phyloP scores from a whole-genome alignment of 2,888 invertebrate species.

The Steinernema scapterisci region DNA sequence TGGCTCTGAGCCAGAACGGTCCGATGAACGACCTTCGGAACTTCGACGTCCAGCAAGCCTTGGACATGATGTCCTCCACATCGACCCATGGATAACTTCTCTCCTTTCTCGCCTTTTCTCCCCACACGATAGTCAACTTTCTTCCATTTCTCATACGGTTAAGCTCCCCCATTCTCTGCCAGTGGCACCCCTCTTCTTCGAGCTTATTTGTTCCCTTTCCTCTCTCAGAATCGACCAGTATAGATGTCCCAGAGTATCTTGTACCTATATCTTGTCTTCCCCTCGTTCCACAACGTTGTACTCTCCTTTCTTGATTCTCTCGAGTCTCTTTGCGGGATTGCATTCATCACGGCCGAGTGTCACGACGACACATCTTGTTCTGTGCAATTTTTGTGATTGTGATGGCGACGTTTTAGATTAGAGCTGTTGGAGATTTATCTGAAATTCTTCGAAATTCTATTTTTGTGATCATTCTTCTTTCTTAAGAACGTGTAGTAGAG shows the following conservation, averaged over 20 bases:
- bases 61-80: slow-evolving; percentile 15
- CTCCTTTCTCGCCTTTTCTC: neutral
- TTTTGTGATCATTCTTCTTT: neutral
- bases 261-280: neutral
- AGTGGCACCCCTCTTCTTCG: slow-evolving; percentile 5
- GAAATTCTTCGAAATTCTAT: neutral
- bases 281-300: neutral
- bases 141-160: slow-evolving; percentile 28
- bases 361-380: neutral
- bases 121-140: neutral
- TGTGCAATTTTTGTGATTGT: neutral
- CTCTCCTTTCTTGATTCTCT: neutral
- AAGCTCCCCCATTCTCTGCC: slow-evolving; percentile 22
- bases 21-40: neutral
- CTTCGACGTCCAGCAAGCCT: slow-evolving; percentile 20
- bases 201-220: neutral
- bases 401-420: too few species aligned
- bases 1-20: slow-evolving; percentile 3
- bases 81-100: neutral
- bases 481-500: slow-evolving; percentile 8
- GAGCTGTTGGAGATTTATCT: too few species aligned
- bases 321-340: neutral
- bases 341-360: slow-evolving; percentile 21
- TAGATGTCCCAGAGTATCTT: neutral
- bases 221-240: too few species aligned